Conservation (phyloP, 2,888 invertebrate genomes). For the Nomada fabriciana region DNA sequence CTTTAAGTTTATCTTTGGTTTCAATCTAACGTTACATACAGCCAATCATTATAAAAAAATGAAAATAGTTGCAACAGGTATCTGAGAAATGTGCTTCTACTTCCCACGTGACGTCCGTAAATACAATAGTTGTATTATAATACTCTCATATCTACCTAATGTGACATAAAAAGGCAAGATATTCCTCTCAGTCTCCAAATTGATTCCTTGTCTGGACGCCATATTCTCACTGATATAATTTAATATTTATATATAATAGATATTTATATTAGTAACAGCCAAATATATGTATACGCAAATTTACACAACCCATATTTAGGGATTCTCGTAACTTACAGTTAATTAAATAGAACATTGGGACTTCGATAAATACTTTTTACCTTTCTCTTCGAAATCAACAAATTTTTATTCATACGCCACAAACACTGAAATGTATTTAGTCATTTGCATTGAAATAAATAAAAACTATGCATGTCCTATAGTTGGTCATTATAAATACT, state of each 20-base stretch:
- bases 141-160: conserved; percentile 38
- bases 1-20: conserved; percentile 57
- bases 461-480: background rate
- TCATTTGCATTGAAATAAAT: conserved; percentile 38
- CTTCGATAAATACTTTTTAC: background rate
- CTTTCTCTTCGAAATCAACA: background rate
- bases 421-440: conserved; percentile 25
- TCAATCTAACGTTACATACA: conserved; percentile 32
- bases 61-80: conserved; percentile 38
- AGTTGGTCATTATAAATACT: too few relatives aligned
- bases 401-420: background rate
- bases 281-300: conserved; percentile 69
- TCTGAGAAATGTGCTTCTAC: conserved; percentile 43
- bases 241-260: conserved; percentile 40
- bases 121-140: conserved; percentile 43
- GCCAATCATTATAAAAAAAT: conserved; percentile 40
- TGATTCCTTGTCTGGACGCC: conserved; percentile 76
- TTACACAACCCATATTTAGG: conserved; percentile 47
- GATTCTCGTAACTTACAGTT: conserved; percentile 2
- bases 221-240: conserved; percentile 71
- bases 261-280: conserved; percentile 31
- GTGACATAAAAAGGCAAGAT: conserved; percentile 77
- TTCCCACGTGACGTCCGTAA: conserved; percentile 42
- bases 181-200: conserved; percentile 81
- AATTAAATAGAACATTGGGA: conserved; percentile 18